These are phyloP conservation scores for Catajapyx aquilonaris DNA, from an alignment of 1,140 invertebrate species.

Conservation along the genomic window DNA sequence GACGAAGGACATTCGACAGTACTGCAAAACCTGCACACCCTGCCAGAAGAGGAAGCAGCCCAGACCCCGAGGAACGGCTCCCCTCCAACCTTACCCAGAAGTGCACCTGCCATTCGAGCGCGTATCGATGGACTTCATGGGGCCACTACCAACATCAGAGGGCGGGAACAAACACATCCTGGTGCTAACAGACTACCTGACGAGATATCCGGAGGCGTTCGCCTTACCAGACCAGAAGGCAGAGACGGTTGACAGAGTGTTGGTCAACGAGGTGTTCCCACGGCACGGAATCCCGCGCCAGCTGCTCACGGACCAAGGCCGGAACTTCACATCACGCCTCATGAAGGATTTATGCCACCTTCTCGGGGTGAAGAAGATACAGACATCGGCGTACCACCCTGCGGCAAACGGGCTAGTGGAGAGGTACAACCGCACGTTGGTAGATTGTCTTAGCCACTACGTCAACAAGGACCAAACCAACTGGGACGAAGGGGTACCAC, in stretches of 20 bases:
- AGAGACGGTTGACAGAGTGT: not conserved
- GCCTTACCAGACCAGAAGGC: not conserved
- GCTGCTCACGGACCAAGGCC: slow-evolving; percentile 5
- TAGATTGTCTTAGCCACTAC: slow-evolving; percentile 7
- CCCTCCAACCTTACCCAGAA: slow-evolving; percentile 1
- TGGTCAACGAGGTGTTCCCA: slow-evolving; percentile 4
- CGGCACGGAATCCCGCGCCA: not conserved
- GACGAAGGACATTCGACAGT: slow-evolving; percentile 8
- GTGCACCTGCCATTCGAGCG: slow-evolving; percentile 14
- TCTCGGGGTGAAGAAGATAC: slow-evolving; percentile 1
- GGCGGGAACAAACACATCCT: slow-evolving; percentile 17
- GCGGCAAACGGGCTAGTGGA: slow-evolving; percentile 2
- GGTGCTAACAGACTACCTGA: slow-evolving; percentile 19
- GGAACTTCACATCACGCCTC: not conserved
- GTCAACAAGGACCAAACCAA: slow-evolving; percentile 9
- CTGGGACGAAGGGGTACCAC: slow-evolving; percentile 11
- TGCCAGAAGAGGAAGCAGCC: slow-evolving; percentile 9
- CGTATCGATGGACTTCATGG: slow-evolving; percentile 20
- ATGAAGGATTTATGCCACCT: slow-evolving; percentile 1
- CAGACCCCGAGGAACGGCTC: slow-evolving; percentile 3
- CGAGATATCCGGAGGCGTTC: not conserved
- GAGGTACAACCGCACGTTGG: slow-evolving; percentile 11
- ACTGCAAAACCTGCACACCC: slow-evolving; percentile 7
- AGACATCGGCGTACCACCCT: not conserved
- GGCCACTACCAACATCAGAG: slow-evolving; percentile 17